Base-by-base conservation (phyloP, 2,113 vertebrate species). In the Tylochromis polylepis region DNA sequence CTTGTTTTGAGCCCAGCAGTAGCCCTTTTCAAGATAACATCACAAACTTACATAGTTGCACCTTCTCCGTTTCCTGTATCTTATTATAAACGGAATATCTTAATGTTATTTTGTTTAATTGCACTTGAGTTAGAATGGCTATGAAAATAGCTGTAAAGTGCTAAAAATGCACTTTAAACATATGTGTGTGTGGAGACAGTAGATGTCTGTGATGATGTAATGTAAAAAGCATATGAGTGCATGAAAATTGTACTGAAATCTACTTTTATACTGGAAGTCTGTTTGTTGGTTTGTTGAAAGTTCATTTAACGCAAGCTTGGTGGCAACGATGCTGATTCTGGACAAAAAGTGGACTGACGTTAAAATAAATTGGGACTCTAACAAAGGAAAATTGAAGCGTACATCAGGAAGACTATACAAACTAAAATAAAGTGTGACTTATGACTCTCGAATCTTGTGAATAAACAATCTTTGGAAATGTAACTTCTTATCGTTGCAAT, bases 261-360 rank as follows among this genome's bases (percentile, higher is more conserved):
- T 51, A 12, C 0, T 20, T 7, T 75, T 6, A 0, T 0, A 51
- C 3, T n/a, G 43, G 6, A 31, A 51, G 43, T 51, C 43, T 20
- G 41, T 29, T 20, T 75, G 65, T 27, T 72, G 38, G n/a, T 16
- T 43, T 43, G 1, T 51, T 75, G 15, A 77, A 77, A 12, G 43
- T 75, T 75, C 1, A 31, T 29, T 75, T 51, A 75, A 49, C 41
- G 29, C 18, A 75, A 31, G 49, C 27, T 31, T 77, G 16, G 43
- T 8, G 27, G 16, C 27, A 77, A 12, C 0, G 16, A 77, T 51
- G 16, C 11, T 51, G 2, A 11, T 56, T 24, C 4, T 4, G 10
- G 55, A 11, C 53, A 67, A 59, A 59, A 58, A 20, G 38, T 29
- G 79, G 16, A 43, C 4, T 14, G 24, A 29, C 4, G 31, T 29